Evolutionary conservation across 23 tunicate species (phyloP).

Genomic region (Ascidia mentula): DNA sequence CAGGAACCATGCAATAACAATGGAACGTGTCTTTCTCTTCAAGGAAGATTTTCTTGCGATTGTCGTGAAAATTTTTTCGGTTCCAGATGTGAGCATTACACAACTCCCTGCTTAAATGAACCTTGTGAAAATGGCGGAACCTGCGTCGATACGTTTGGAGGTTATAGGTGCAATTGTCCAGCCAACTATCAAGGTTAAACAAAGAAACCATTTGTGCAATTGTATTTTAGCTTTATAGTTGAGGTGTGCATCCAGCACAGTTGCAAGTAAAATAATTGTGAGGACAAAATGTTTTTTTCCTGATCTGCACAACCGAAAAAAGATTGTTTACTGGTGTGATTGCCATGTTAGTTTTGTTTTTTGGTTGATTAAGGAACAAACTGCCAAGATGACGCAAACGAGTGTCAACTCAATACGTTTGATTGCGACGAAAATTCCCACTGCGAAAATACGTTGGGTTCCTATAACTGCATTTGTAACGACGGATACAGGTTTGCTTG

Average conservation of each 20-base stretch:
- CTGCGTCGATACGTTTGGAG: not conserved
- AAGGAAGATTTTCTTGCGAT: too few species aligned
- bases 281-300: too few species aligned
- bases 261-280: too few species aligned
- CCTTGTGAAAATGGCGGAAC: not conserved
- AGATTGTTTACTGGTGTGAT: too few species aligned
- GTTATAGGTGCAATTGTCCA: not conserved
- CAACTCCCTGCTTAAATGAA: too few species aligned
- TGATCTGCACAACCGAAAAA: too few species aligned
- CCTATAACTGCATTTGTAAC: not conserved
- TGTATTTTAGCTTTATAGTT: too few species aligned
- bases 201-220: too few species aligned
- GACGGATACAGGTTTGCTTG: not conserved
- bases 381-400: not conserved
- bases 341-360: too few species aligned
- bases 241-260: too few species aligned
- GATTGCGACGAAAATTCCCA: not conserved
- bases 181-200: not conserved
- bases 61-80: not conserved
- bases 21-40: too few species aligned
- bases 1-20: too few species aligned
- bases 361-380: not conserved
- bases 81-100: not conserved
- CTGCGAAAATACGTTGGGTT: not conserved
- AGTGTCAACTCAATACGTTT: not conserved